These are phyloP conservation scores for Alexandromys fortis DNA, from an alignment of 2,113 vertebrate species.

Conservation along the genomic window DNA sequence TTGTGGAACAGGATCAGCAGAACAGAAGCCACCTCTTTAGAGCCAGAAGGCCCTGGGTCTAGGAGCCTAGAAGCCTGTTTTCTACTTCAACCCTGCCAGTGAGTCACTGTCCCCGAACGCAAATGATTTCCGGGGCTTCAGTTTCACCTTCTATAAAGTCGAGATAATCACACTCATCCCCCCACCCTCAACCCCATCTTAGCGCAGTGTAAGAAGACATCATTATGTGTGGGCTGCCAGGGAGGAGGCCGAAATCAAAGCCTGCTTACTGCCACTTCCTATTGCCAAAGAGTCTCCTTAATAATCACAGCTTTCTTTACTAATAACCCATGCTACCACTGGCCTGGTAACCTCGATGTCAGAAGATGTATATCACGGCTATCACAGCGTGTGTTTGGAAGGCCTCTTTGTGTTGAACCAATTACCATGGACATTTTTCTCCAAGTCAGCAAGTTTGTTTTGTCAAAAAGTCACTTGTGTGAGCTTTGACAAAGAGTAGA, in stretches of 20 bases:
- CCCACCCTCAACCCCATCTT: neutral
- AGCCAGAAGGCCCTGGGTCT: neutral
- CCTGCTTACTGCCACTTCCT: conserved; percentile 20
- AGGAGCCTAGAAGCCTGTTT: conserved; percentile 20
- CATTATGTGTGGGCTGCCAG: neutral
- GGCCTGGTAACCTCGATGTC: conserved; percentile 68
- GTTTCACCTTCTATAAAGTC: conserved; percentile 62
- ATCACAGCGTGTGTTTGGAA: neutral
- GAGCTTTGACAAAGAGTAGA: neutral
- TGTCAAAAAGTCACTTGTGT: neutral
- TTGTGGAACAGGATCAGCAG: neutral
- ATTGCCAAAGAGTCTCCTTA: conserved; percentile 25
- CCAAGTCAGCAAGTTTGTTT: conserved; percentile 16
- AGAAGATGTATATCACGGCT: neutral
- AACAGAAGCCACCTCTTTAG: conserved; percentile 22
- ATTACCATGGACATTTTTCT: neutral
- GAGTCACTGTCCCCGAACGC: conserved; percentile 20
- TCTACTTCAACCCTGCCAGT: neutral
- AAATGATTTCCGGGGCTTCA: conserved; percentile 60
- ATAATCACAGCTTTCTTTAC: conserved; percentile 52
- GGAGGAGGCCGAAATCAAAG: conserved; percentile 55
- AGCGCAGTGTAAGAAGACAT: conserved; percentile 29
- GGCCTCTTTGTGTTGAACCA: conserved; percentile 37
- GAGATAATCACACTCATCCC: conserved; percentile 49
- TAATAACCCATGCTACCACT: conserved; percentile 47